These are phyloP conservation scores for Cataglyphis rosenhaueri DNA, from an alignment of 2,888 invertebrate species.

Conservation along the genomic window DNA sequence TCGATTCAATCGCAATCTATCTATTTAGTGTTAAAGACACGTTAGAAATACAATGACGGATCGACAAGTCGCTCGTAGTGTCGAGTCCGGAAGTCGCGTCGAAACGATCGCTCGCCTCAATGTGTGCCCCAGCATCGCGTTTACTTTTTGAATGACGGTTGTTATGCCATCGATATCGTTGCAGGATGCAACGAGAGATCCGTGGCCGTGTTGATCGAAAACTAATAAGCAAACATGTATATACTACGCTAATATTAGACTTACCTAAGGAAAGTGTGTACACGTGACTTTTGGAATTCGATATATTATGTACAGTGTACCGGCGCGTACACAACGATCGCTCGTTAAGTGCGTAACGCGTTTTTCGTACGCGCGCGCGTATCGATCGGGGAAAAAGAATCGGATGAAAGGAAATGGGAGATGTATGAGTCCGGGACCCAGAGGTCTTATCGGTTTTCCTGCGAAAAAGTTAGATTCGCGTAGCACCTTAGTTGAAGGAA, in stretches of 20 bases:
- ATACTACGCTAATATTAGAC: constrained; percentile 56
- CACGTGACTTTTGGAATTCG: constrained; percentile 37
- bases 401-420: background rate
- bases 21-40: background rate
- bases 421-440: constrained; percentile 42
- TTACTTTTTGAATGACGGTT: constrained; percentile 21
- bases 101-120: constrained; percentile 52
- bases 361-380: background rate
- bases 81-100: constrained; percentile 41
- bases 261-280: constrained; percentile 58
- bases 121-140: constrained; percentile 39
- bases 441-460: constrained; percentile 51
- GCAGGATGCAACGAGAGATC: constrained; percentile 57
- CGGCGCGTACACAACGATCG: constrained; percentile 35
- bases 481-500: constrained; percentile 61
- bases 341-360: constrained; percentile 10
- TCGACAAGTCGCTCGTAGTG: background rate
- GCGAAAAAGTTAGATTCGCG: constrained; percentile 52
- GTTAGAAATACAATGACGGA: constrained; percentile 18
- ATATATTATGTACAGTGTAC: constrained; percentile 49
- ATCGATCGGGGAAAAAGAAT: constrained; percentile 13
- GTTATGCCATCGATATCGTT: constrained; percentile 54
- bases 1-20: background rate
- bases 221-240: constrained; percentile 68
- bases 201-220: constrained; percentile 55